Evolutionary conservation across 2,113 vertebrate species (phyloP).

Genomic region (Eulemur macaco): DNA sequence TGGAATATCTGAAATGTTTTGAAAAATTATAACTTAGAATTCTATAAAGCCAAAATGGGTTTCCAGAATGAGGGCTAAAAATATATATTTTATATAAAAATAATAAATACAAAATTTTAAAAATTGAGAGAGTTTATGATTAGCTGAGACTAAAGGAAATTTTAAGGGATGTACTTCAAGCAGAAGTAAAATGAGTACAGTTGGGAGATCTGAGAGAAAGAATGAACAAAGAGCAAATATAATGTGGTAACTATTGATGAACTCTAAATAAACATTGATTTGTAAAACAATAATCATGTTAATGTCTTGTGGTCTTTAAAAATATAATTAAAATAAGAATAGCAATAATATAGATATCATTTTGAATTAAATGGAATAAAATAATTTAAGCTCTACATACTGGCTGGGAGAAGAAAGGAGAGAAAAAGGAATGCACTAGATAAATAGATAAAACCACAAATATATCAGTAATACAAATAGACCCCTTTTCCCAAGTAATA

Average conservation of each 20-base stretch:
- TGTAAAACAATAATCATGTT: not conserved
- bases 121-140: not conserved
- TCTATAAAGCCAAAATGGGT: not conserved
- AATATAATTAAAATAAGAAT: not conserved
- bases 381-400: not conserved
- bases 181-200: not conserved
- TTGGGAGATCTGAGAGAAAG: not conserved
- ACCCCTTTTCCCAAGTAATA: not conserved
- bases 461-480: not conserved
- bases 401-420: not conserved
- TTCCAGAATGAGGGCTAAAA: not conserved
- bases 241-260: not conserved
- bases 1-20: not conserved
- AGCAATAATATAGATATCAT: not conserved
- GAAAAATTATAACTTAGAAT: not conserved
- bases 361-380: not conserved
- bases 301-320: not conserved
- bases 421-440: not conserved
- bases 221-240: not conserved
- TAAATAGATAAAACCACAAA: not conserved
- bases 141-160: not conserved
- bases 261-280: not conserved
- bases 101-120: not conserved
- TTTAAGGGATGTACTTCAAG: not conserved
- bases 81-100: not conserved